phyloP scores from a whole-genome alignment of 1,140 invertebrate genomes.

The Ceratoteleas bidentatus region DNA sequence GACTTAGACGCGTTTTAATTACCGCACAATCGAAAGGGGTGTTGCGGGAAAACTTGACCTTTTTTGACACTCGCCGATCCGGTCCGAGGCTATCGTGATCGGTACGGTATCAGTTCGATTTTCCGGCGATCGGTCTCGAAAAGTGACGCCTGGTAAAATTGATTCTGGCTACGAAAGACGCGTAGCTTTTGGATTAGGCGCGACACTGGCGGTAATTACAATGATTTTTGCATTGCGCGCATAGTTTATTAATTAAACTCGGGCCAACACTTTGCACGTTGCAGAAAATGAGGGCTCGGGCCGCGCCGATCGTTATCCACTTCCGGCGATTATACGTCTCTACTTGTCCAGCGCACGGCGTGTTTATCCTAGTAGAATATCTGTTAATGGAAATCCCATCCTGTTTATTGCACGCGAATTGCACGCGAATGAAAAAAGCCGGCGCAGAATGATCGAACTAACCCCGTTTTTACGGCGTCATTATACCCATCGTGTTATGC shows the following conservation, averaged over 20 bases:
- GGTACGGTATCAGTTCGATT: background rate
- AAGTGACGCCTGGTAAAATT: no score
- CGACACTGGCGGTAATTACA: conserved; percentile 55
- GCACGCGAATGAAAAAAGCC: conserved; percentile 53
- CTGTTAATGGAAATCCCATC: conserved; percentile 69
- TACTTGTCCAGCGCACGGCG: conserved; percentile 58
- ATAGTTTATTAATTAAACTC: conserved; percentile 67
- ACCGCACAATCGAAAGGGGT: no score
- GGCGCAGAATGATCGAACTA: conserved; percentile 55
- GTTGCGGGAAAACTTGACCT: no score
- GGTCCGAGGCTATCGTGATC: background rate
- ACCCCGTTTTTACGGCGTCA: conserved; percentile 63
- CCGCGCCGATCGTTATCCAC: conserved; percentile 62
- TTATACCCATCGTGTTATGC: conserved; percentile 60
- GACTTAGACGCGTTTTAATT: no score
- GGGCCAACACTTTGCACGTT: conserved; percentile 63
- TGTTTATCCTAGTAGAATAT: conserved; percentile 66
- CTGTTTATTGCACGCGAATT: conserved; percentile 68
- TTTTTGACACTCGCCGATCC: no score
- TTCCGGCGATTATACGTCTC: conserved; percentile 68
- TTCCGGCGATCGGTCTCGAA: no score
- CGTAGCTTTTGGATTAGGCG: conserved; percentile 43
- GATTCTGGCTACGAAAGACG: no score
- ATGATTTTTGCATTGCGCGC: conserved; percentile 63
- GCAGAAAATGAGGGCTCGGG: conserved; percentile 64